These are phyloP conservation scores for Stegodyphus mimosarum DNA, from an alignment of 1,140 invertebrate species.

Conservation along the genomic window DNA sequence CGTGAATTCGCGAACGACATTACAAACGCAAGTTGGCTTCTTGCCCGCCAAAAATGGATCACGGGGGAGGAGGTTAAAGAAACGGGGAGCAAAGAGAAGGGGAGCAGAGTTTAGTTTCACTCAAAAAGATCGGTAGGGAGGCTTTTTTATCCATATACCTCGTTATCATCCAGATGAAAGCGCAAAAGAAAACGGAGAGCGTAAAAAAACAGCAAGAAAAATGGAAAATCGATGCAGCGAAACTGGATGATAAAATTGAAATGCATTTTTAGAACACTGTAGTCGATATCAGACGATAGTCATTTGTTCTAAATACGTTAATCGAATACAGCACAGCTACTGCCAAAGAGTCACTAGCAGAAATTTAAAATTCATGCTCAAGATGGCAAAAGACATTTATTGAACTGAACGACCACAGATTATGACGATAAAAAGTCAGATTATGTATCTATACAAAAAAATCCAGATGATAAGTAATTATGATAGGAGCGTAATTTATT, in stretches of 20 bases:
- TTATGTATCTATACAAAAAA: too few species aligned
- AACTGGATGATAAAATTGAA: not conserved
- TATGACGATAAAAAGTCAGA: too few species aligned
- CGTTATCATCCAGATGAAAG: slow-evolving; percentile 43
- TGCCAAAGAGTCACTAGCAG: too few species aligned
- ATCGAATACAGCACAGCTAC: too few species aligned
- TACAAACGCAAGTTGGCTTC: slow-evolving; percentile 53
- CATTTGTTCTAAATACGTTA: not conserved
- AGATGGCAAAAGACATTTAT: too few species aligned
- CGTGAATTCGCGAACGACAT: slow-evolving; percentile 41
- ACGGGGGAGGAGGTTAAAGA: slow-evolving; percentile 25
- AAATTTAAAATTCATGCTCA: too few species aligned
- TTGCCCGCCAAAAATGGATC: slow-evolving; percentile 59
- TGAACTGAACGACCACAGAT: too few species aligned
- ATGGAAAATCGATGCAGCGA: not conserved
- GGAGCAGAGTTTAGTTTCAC: slow-evolving; percentile 7
- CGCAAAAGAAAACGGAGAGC: not conserved
- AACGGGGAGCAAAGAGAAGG: not conserved
- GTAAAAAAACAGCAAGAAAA: not conserved
- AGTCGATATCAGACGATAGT: not conserved
- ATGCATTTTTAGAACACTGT: not conserved
- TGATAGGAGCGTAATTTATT: too few species aligned
- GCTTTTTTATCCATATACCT: slow-evolving; percentile 9
- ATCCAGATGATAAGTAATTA: too few species aligned
- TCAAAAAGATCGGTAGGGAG: not conserved